phyloP scores from a whole-genome alignment of 2,113 vertebrate genomes.

The Mastomys coucha region DNA sequence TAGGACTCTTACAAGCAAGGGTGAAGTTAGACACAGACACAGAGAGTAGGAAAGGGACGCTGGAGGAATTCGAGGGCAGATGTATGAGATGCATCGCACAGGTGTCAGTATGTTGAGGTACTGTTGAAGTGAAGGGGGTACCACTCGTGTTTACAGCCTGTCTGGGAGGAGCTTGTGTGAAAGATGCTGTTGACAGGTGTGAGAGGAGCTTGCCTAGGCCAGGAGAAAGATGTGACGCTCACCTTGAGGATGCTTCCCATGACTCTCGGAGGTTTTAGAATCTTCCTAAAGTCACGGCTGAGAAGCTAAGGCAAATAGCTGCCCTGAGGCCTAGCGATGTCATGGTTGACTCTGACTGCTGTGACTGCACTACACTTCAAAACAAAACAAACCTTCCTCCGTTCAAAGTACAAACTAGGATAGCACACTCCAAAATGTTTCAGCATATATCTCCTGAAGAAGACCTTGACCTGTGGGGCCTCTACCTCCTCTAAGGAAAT shows the following conservation, averaged over 20 bases:
- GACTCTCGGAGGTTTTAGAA: not conserved
- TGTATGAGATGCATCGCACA: not conserved
- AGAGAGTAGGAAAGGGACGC: not conserved
- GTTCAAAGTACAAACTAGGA: not conserved
- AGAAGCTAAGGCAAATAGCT: not conserved
- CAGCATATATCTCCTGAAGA: not conserved
- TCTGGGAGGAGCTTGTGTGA: not conserved
- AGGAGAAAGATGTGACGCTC: not conserved
- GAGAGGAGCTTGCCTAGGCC: not conserved
- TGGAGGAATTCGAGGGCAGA: not conserved
- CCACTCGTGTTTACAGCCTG: not conserved
- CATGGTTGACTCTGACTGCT: not conserved
- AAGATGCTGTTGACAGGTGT: not conserved
- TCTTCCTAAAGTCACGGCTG: not conserved
- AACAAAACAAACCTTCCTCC: not conserved
- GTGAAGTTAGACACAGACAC: no score
- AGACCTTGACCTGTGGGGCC: not conserved
- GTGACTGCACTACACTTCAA: not conserved
- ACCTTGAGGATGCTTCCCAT: not conserved
- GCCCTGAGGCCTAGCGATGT: not conserved
- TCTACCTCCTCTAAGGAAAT: not conserved
- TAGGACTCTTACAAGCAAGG: not conserved
- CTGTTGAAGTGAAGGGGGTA: not conserved
- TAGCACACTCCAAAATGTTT: no score
- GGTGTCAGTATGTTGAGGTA: not conserved